These are phyloP conservation scores for Hydractinia symbiolongicarpus DNA, from an alignment of 30 jellyfish, hydroid and myxozoan genomes.

Conservation along the genomic window DNA sequence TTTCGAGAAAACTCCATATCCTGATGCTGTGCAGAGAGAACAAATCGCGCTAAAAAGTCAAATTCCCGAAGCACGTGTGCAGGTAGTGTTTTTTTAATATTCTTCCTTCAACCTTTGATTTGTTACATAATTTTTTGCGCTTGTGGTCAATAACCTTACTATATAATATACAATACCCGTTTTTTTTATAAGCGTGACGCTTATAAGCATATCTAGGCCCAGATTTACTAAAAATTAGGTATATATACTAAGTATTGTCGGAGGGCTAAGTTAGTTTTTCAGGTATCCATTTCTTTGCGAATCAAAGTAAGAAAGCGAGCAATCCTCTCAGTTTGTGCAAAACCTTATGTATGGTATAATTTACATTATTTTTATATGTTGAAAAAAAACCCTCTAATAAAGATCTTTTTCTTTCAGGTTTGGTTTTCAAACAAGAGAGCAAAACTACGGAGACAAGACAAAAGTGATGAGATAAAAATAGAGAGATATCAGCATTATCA, in stretches of 20 bases:
- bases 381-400: neutral
- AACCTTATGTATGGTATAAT: too few species aligned
- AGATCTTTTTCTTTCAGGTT: slow-evolving; percentile 43
- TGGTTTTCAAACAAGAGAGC: slow-evolving; percentile 98
- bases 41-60: slow-evolving; percentile 75
- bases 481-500: neutral
- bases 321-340: too few species aligned
- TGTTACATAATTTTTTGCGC: too few species aligned
- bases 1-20: slow-evolving; percentile 76
- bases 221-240: too few species aligned
- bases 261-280: too few species aligned
- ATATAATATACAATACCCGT: neutral
- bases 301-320: too few species aligned
- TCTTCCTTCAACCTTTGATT: neutral
- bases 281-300: too few species aligned
- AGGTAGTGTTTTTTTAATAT: slow-evolving; percentile 36
- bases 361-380: too few species aligned
- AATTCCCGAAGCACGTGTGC: slow-evolving; percentile 93
- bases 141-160: neutral
- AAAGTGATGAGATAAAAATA: slow-evolving; percentile 20
- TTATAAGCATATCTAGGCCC: too few species aligned
- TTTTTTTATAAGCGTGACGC: too few species aligned
- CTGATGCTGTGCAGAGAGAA: slow-evolving; percentile 87
- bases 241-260: too few species aligned
- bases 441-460: slow-evolving; percentile 86